Evolutionary conservation across 2,797 vertebrate species (phyloP), one percentile per base, ranked within the genome.

Genomic region (Clangula hyemalis): DNA sequence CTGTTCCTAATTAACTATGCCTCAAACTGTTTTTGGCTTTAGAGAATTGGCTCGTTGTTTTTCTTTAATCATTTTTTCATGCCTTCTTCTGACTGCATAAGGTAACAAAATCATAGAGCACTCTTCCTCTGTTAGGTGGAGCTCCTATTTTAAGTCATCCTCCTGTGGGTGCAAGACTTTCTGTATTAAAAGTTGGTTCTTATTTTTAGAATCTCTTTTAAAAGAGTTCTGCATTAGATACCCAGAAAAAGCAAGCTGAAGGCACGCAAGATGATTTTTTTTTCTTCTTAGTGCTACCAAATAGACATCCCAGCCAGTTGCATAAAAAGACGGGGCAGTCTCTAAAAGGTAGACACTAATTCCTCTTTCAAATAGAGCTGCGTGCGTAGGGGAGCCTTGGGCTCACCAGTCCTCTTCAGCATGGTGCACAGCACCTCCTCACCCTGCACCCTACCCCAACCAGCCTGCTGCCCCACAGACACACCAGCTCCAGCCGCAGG

Each of bases 1-100:
- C 76, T 93, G 54, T 90, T 96, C 88, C 88, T 85, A 75, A 66
- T 66, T 84, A 88, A 88, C 54, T 58, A 32, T 43, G 38, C 43
- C 72, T 45, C 58, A 8, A 74, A 71, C 71, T 80, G 61, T 51
- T 74, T 89, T 56, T 39, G 51, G 47, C 62, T 91, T 90, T 38
- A 79, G 64, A 77, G 75, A 85, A 90, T 58, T 79, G 47, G 60
- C 39, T 89, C 1, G 0, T 34, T 75, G 64, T 76, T 88, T 83
- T 78, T 20, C 58, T 84, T 86, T 66, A 90, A 78, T 75, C 5
- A 1, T 70, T 88, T 88, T 73, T 88, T 88, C 24, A 43, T 78
- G 51, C 58, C 25, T 0, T 69, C n/a, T 78, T 88, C 83, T 73
- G 51, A 47, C 72, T 70, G 88, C 77, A 70, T 90, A 86, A 90